phyloP scores from a whole-genome alignment of 1,140 invertebrate species.

The Tetramorium parvispinum region DNA sequence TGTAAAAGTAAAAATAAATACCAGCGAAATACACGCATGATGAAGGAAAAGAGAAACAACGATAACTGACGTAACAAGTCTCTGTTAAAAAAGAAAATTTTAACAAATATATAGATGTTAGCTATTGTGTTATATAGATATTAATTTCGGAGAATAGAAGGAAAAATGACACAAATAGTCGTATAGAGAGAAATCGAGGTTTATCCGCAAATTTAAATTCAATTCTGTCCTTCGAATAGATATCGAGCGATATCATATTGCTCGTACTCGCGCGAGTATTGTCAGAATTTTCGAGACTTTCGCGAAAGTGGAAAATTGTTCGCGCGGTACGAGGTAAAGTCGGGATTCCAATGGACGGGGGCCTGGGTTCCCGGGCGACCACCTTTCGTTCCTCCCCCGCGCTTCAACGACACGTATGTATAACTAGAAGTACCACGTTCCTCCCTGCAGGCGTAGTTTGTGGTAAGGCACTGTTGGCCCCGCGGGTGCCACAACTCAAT shows the following conservation, averaged over 20 bases:
- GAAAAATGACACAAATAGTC: not conserved
- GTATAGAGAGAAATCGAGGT: not conserved
- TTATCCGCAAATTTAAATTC: constrained; percentile 15
- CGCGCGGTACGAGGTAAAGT: not conserved
- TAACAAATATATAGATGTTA: not conserved
- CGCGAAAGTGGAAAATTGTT: constrained; percentile 47
- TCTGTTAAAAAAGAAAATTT: constrained; percentile 16
- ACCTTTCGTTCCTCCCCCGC: constrained; percentile 26
- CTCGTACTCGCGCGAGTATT: not conserved
- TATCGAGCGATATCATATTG: constrained; percentile 4
- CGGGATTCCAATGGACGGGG: constrained; percentile 47
- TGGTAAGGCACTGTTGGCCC: constrained; percentile 70
- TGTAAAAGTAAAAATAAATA: not conserved
- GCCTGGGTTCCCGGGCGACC: constrained; percentile 59
- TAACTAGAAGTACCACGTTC: constrained; percentile 69
- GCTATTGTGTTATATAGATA: not conserved
- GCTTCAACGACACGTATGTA: constrained; percentile 67
- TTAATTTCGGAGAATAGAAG: not conserved
- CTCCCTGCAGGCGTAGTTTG: constrained; percentile 73
- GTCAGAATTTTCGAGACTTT: constrained; percentile 24
- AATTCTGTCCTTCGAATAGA: not conserved
- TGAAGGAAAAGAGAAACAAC: not conserved
- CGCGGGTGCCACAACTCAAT: constrained; percentile 79
- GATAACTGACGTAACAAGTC: not conserved
- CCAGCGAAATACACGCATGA: not conserved